Percentiles rank a stretch among this genome's conserved stretches.
Evolutionary conservation across 2,113 vertebrate species (phyloP).

Genomic region (Reinhardtius hippoglossoides): DNA sequence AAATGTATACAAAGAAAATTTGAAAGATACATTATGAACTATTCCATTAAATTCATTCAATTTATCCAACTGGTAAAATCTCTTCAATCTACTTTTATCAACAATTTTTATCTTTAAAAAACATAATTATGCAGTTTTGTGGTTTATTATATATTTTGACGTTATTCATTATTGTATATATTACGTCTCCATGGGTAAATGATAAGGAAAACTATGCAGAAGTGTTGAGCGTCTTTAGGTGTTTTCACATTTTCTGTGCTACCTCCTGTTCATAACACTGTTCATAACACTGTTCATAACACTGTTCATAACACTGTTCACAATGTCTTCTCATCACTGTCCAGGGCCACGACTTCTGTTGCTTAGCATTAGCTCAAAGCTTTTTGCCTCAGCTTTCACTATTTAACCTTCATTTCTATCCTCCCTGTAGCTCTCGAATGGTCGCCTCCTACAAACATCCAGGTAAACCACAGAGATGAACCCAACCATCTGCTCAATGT

Average conservation of each 20-base stretch:
- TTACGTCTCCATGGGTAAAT: neutral
- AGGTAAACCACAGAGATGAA: conserved; percentile 74
- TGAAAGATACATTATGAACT: too few species aligned
- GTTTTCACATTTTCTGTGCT: conserved; percentile 35
- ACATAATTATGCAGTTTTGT: too few species aligned
- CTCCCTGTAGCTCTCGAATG: conserved; percentile 78
- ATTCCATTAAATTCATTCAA: too few species aligned
- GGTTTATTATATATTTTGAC: too few species aligned
- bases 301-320: conserved; percentile 10
- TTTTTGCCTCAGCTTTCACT: conserved; percentile 7
- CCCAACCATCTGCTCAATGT: conserved; percentile 16
- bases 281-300: conserved; percentile 14
- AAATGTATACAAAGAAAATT: too few species aligned
- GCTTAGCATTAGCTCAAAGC: neutral
- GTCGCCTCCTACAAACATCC: conserved; percentile 61
- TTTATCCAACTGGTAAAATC: too few species aligned
- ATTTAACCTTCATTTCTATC: conserved; percentile 78
- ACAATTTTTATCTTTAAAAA: too few species aligned
- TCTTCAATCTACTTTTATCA: too few species aligned
- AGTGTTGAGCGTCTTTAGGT: neutral
- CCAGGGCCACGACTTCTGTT: conserved; percentile 21
- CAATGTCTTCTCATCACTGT: neutral
- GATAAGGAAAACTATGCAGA: neutral
- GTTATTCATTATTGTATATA: neutral
- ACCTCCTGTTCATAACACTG: conserved; percentile 27